Base-by-base conservation (phyloP, 1,140 invertebrate species). In the Saccostrea echinata region DNA sequence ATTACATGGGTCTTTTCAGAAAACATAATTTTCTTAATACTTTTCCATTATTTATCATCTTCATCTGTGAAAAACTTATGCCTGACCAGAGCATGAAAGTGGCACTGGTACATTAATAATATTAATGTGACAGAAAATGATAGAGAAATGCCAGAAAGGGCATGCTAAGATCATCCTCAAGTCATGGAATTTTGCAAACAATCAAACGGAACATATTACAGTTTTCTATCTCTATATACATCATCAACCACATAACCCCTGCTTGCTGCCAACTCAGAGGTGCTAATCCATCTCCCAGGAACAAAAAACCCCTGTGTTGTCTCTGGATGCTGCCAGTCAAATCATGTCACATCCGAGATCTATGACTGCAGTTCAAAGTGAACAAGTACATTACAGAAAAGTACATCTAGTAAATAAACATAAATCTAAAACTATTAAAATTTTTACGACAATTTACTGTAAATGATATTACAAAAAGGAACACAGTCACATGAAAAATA, bases 111-210 rank as follows among this genome's bases (percentile, higher is more conserved):
- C 68, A 71, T 71, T 30, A 30, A 71, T 71, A 30, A 71, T 71
- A 71, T 71, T 71, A 71, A 71, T 71, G 68, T 71, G 68, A 71
- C 68, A 71, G 68, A 71, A 33, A 71, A 27, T 71, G 68, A 71
- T 71, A 30, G 68, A 30, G 24, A 71, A 71, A 71, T 71, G 68
- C 68, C 68, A 33, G 9, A 33, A 9, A 71, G 68, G 24, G 68
- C 24, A 30, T 71, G 68, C 30, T 12, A 71, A 33, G 24, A 71
- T 71, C 68, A 71, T 71, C 68, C 30, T 71, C n/a, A 30, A 71
- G 68, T 71, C 68, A 71, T 71, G 68, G 68, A 71, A 24, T 27
- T 71, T 71, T 71, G 68, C 68, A 71, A 33, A 71, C 68, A 24
- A 71, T 71, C 68, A 71, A 30, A 71, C 6, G 27, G 13, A 71